phyloP scores from a whole-genome alignment of 2,113 vertebrate genomes.

The Tachuris rubrigastra region DNA sequence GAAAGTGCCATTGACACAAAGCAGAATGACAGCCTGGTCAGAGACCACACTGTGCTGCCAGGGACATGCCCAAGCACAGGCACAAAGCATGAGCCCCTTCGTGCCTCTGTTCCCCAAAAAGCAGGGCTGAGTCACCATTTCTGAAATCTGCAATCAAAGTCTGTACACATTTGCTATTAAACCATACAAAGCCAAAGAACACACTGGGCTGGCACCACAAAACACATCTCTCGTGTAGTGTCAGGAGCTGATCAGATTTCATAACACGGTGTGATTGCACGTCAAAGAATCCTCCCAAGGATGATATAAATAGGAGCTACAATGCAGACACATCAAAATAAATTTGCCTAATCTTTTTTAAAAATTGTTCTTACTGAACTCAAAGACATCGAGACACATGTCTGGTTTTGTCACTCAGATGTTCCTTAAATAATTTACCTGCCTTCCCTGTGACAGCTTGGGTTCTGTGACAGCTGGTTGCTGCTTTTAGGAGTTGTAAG shows the following conservation, averaged over 20 bases:
- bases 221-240: background rate
- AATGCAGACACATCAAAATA: background rate
- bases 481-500: background rate
- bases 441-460: background rate
- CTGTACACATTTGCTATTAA: background rate
- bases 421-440: background rate
- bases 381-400: background rate
- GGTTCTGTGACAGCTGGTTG: background rate
- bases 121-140: background rate
- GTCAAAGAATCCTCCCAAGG: background rate
- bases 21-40: background rate
- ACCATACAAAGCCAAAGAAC: background rate
- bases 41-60: rapidly evolving
- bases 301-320: background rate
- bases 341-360: background rate
- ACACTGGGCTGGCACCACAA: background rate
- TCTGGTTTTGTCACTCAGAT: background rate
- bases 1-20: background rate
- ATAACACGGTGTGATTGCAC: background rate
- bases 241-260: background rate
- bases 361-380: background rate
- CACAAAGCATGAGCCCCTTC: background rate
- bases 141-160: background rate
- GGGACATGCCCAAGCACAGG: background rate
- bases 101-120: background rate